Evolutionary conservation across 2,888 invertebrate genomes (phyloP).

Genomic region (Gnatocerus cornutus): DNA sequence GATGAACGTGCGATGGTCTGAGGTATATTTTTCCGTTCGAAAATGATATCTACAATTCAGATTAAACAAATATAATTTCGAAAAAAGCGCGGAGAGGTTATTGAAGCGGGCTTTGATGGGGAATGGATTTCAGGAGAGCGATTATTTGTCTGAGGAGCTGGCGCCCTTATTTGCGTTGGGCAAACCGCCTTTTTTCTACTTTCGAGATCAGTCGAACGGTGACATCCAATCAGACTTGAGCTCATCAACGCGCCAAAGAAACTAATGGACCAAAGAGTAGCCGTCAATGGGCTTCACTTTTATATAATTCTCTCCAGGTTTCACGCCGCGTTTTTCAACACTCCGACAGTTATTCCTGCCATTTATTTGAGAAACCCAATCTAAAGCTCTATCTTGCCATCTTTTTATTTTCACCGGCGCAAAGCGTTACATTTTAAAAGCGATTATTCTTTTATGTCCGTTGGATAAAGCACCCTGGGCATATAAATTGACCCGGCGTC

Average conservation of each 20-base stretch:
- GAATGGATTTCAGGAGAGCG: conserved; percentile 45
- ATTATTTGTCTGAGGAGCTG: conserved; percentile 47
- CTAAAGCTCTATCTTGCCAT: conserved; percentile 59
- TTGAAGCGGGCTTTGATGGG: conserved; percentile 42
- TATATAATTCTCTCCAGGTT: conserved; percentile 49
- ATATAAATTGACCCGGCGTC: conserved; percentile 52
- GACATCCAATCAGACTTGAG: conserved; percentile 49
- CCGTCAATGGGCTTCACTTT: conserved; percentile 56
- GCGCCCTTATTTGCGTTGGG: conserved; percentile 49
- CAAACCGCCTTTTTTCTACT: conserved; percentile 46
- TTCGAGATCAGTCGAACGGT: conserved; percentile 41
- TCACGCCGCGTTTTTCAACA: conserved; percentile 50
- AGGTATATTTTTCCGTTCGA: conserved; percentile 34
- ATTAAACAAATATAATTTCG: conserved; percentile 63
- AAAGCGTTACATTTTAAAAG: conserved; percentile 52
- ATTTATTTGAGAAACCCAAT: conserved; percentile 63
- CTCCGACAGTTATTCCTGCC: conserved; percentile 61
- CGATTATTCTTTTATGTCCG: conserved; percentile 54
- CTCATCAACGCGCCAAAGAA: conserved; percentile 55
- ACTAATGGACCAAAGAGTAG: conserved; percentile 67
- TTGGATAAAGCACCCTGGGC: conserved; percentile 50
- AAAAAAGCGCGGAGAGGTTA: conserved; percentile 46
- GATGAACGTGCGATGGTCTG: conserved; percentile 29
- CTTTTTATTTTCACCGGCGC: conserved; percentile 51
- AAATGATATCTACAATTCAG: conserved; percentile 50